Evolutionary conservation across 1,140 invertebrate genomes (phyloP), one percentile per base, ranked within the genome.

Genomic region (Acromyrmex heyeri): DNA sequence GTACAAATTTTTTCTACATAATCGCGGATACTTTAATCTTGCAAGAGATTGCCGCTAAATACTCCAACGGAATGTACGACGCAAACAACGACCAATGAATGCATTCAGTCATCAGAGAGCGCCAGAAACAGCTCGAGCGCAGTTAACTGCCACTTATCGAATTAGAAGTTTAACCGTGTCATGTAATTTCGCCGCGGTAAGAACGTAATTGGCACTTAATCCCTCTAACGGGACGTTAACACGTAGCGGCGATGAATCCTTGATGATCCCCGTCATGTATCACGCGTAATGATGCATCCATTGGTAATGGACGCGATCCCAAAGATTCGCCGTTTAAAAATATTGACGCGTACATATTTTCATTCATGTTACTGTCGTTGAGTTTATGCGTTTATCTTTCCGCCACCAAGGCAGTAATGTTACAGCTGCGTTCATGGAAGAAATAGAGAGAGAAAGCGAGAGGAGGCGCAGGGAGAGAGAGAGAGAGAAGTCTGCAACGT

Each of bases 161-260:
- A 93, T 93, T 90, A 91, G 91, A 93, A 93, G 86, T 93, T 92
- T 86, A 85, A 90, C 88, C 90, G 64, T 81, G 67, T 88, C 86
- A 86, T 86, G 89, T 86, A 91, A 92, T 92, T 88, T 92, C 91
- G 85, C 75, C 87, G 82, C 87, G 88, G 85, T 90, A 90, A 91
- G 90, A 92, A 91, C 91, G 90, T 93, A 93, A 93, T 93, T 93
- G 92, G 88, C 90, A 93, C 91, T 92, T 92, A 92, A 93, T 94
- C 92, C 88, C 75, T 82, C 91, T 93, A 93, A 90, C 90, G 88
- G 87, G 70, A 91, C 85, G 91, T 90, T 90, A 91, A 90, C 88
- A 92, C 78, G 87, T 88, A 78, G 72, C 48, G 64, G 78, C 34
- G 76, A 87, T 30, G 57, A 70, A 38, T 64, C 53, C 57, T 24